Conservation (phyloP, 1,140 invertebrate genomes). For the Hyphantria cunea region DNA sequence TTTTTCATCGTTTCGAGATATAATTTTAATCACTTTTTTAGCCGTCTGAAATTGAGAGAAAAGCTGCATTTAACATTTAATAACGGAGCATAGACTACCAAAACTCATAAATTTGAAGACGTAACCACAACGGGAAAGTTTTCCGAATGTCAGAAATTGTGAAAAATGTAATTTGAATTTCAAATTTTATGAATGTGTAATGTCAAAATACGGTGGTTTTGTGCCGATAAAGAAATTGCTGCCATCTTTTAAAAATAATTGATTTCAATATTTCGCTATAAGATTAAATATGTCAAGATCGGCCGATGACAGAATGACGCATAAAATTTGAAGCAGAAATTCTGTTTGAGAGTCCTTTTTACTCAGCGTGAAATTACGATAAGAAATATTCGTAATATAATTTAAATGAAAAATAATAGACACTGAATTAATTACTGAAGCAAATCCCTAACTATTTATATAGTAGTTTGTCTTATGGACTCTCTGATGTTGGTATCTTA, state of each 20-base stretch:
- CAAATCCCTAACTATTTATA: too few relatives aligned
- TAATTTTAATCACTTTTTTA: slow-evolving; percentile 15
- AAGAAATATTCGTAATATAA: too few relatives aligned
- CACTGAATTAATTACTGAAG: too few relatives aligned
- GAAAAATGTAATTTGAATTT: slow-evolving; percentile 6
- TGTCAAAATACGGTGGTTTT: background rate
- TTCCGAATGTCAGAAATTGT: background rate
- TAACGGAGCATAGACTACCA: background rate
- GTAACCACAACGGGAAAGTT: background rate
- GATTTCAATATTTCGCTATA: too few relatives aligned
- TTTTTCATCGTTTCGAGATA: slow-evolving; percentile 9
- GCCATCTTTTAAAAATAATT: background rate
- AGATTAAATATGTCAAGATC: too few relatives aligned
- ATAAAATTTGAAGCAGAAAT: too few relatives aligned
- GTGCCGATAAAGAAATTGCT: background rate
- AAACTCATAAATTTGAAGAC: background rate
- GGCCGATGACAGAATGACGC: too few relatives aligned
- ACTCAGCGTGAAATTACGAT: too few relatives aligned
- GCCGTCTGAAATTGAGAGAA: background rate
- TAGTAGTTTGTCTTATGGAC: too few relatives aligned
- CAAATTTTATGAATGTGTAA: slow-evolving; percentile 6
- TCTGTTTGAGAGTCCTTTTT: too few relatives aligned
- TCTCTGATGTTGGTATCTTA: too few relatives aligned
- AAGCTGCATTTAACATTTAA: background rate
- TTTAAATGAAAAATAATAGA: too few relatives aligned